Conservation (phyloP, 2,113 vertebrate genomes). For the Suncus etruscus region DNA sequence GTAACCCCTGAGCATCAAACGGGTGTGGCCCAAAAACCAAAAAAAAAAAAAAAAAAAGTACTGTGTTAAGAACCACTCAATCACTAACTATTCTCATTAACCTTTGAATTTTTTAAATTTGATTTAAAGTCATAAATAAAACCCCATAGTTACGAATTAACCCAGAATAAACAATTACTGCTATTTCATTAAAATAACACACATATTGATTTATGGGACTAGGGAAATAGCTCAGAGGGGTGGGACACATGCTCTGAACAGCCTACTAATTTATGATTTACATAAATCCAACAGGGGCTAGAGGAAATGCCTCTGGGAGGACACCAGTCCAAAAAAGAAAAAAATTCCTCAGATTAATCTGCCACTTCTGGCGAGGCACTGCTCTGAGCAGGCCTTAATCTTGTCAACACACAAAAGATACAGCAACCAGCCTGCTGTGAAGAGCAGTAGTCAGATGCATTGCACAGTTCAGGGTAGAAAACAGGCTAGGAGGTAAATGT, state of each 20-base stretch:
- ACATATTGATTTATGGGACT: too few species aligned
- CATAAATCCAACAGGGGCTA: background rate
- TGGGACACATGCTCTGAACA: too few species aligned
- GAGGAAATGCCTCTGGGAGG: background rate
- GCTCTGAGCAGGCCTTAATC: background rate
- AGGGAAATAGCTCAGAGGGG: too few species aligned
- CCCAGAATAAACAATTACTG: background rate
- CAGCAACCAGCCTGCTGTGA: background rate
- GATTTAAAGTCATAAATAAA: slow-evolving; percentile 20
- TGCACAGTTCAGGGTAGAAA: too few species aligned
- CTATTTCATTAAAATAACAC: background rate
- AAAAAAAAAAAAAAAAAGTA: too few species aligned
- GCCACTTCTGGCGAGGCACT: background rate
- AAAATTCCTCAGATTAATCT: background rate
- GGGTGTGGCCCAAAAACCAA: too few species aligned
- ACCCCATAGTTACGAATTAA: background rate
- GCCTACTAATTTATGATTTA: slow-evolving; percentile 22
- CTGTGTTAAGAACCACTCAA: background rate
- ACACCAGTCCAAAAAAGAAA: background rate
- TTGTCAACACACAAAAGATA: background rate
- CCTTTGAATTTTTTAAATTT: slow-evolving; percentile 32
- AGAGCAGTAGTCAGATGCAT: background rate
- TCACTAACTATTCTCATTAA: slow-evolving; percentile 19
- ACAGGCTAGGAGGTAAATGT: too few species aligned
- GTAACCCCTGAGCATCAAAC: too few species aligned